Evolutionary conservation across 2,888 invertebrate species (phyloP), one percentile per base, ranked within the genome.

Genomic region (Phaonia tiefii): DNA sequence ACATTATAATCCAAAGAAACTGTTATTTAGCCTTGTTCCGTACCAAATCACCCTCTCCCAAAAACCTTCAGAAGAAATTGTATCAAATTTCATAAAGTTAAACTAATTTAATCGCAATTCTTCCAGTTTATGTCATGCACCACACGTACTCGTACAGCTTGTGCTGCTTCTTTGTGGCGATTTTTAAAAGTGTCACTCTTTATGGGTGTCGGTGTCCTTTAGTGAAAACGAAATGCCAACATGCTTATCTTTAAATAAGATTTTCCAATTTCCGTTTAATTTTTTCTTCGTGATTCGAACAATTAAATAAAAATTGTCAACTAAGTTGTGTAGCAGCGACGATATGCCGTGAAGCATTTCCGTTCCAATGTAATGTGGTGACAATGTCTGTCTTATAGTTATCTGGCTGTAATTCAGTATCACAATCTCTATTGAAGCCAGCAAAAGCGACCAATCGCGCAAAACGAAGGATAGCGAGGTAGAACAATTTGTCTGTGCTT

Each of bases 231-330:
- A 8, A 63, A 69, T 25, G 73, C 46, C 73, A 70, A 74, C 54
- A 70, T 69, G 69, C 69, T 74, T 79, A 74, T 79, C 74, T 79
- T 11, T 17, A 79, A 63, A 69, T 56, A 74, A 63, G 63, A 74
- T 79, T 74, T 79, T 79, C 56, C 46, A 79, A 74, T 74, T 79
- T 71, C 49, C 78, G 63, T 44, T 65, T 69, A 17, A n/a, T 60
- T 79, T 54, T 31, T n/a, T 22, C 51, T 69, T 22, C 51, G 69
- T 22, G 63, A 63, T 63, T 63, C 42, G 11, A 63, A 56, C 54
- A 79, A 74, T 74, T 79, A 79, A 65, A 74, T 66, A 67, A 67
- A 54, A 72, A 70, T 37, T 60, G 26, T 37, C 51, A 72, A 67
- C 60, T 73, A 60, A 26, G 25, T 63, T 69, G 17, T 49, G 39